Percentiles rank a stretch among this genome's conserved stretches.
These are phyloP conservation scores for Phrynocephalus versicolor DNA, from an alignment of 2,113 vertebrate genomes.

Conservation along the genomic window DNA sequence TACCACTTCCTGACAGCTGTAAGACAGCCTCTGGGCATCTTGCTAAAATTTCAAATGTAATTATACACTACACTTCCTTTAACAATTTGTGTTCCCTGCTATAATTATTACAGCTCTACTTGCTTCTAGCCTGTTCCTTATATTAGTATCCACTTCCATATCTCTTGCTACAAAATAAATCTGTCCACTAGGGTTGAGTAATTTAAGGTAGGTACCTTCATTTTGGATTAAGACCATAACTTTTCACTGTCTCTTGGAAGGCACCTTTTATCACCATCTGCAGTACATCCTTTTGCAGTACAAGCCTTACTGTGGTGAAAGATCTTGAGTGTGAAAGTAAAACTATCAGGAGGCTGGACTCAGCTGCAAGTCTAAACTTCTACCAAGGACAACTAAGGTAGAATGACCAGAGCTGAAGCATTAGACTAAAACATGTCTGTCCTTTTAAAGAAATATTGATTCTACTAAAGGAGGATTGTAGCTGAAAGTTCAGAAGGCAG, in stretches of 20 bases:
- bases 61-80: constrained; percentile 84
- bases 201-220: constrained; percentile 44
- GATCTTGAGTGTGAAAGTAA: no score
- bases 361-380: no score
- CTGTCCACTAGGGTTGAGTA: constrained; percentile 53
- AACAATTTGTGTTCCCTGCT: constrained; percentile 78
- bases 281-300: no score
- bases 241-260: constrained; percentile 32
- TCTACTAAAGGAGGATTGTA: no score
- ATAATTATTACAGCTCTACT: constrained; percentile 79
- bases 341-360: no score
- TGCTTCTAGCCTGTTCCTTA: constrained; percentile 76
- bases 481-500: no score
- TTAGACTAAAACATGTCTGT: no score
- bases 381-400: no score
- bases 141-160: constrained; percentile 67
- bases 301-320: no score
- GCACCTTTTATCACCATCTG: constrained; percentile 12
- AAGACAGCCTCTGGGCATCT: constrained; percentile 81
- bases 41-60: constrained; percentile 83
- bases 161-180: constrained; percentile 74
- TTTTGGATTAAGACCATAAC: constrained; percentile 39
- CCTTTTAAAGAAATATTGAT: no score
- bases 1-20: constrained; percentile 80
- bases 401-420: no score